These are phyloP conservation scores for Heliconius hewitsoni DNA, from an alignment of 1,140 invertebrate genomes.

Conservation along the genomic window DNA sequence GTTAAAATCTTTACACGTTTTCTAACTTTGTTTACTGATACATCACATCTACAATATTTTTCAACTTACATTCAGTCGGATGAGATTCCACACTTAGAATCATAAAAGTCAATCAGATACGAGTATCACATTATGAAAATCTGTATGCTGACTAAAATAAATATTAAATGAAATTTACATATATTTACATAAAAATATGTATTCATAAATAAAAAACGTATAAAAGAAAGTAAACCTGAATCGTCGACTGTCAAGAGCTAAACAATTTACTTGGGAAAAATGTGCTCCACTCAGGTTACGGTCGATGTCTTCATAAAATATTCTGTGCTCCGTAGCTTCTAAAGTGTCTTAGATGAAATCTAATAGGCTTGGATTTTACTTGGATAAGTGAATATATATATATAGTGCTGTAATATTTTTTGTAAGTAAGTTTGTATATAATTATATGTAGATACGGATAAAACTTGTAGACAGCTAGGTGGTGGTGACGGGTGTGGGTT, in stretches of 20 bases:
- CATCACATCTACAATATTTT: no score
- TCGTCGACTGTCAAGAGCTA: not conserved
- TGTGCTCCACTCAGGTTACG: not conserved
- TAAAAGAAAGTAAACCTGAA: not conserved
- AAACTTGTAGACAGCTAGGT: no score
- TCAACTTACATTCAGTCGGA: no score
- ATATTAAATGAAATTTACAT: conserved; percentile 1
- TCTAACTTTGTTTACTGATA: no score
- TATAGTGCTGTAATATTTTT: not conserved
- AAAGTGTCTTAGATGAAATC: conserved; percentile 24
- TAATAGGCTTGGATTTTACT: conserved; percentile 10
- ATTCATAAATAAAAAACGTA: not conserved
- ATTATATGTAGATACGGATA: no score
- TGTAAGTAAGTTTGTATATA: no score
- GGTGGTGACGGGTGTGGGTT: no score
- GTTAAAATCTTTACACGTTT: no score
- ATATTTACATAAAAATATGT: not conserved
- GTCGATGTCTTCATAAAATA: conserved; percentile 18
- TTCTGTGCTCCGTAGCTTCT: conserved; percentile 10
- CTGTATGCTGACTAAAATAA: not conserved
- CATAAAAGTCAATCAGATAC: not conserved
- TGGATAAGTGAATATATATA: conserved; percentile 1
- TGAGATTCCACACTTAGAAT: not conserved
- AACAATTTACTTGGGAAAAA: conserved; percentile 14
- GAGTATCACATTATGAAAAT: not conserved